phyloP scores from a whole-genome alignment of 30 jellyfish, hydroid and myxozoan genomes.

The Aurelia sp. region DNA sequence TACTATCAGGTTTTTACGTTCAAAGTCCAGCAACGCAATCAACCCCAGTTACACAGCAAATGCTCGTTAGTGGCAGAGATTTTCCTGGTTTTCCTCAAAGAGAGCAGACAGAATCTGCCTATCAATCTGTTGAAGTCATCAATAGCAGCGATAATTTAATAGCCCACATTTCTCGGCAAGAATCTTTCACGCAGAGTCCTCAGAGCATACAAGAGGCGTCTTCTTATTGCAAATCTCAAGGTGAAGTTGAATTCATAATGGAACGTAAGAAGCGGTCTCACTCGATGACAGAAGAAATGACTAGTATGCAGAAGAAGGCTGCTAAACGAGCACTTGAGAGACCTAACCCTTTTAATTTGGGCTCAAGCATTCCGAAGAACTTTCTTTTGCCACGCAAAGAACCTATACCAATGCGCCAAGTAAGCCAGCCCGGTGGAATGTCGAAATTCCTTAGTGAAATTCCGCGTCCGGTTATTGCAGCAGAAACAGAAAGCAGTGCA shows the following conservation, averaged over 20 bases:
- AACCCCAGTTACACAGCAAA: no score
- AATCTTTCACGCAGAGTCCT: background rate
- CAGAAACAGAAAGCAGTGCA: no score
- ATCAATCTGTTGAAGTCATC: no score
- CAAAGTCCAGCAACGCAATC: no score
- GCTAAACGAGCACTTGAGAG: conserved; percentile 83
- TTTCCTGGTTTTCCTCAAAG: no score
- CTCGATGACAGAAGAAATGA: conserved; percentile 39
- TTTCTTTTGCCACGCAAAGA: conserved; percentile 51
- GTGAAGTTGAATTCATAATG: background rate
- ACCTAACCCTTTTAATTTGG: conserved; percentile 87
- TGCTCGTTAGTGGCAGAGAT: no score
- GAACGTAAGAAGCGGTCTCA: conserved; percentile 60
- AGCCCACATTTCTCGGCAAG: no score
- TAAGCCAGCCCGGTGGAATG: conserved; percentile 41
- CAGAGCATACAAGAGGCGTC: background rate
- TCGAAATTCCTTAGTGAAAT: conserved; percentile 28
- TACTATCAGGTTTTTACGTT: no score
- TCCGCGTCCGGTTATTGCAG: background rate
- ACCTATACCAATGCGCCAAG: conserved; percentile 1
- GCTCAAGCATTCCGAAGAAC: conserved; percentile 56
- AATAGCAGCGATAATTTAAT: no score
- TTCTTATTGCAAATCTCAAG: background rate
- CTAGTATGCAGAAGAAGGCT: conserved; percentile 58
- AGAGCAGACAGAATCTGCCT: no score